Evolutionary conservation across 2,113 vertebrate genomes (phyloP).

Genomic region (Phrynosoma blainvillii): DNA sequence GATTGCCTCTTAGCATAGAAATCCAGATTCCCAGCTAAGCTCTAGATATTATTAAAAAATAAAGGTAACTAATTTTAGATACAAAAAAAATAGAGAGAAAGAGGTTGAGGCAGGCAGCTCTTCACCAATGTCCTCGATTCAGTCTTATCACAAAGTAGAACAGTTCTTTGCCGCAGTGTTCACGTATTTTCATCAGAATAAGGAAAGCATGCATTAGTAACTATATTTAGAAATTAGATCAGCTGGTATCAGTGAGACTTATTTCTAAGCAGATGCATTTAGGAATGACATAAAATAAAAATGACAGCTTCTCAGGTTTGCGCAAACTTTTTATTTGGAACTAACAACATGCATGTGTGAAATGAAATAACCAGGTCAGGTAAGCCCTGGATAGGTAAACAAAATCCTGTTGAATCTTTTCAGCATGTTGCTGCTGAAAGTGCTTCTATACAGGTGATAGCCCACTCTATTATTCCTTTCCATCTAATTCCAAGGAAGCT

Average conservation of each 20-base stretch:
- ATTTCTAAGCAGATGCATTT: neutral
- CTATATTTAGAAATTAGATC: neutral
- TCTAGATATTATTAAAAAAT: neutral
- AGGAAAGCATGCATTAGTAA: neutral
- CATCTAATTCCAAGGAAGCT: too few relatives aligned
- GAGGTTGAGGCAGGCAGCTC: neutral
- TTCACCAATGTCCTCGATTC: neutral
- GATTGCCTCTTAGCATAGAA: neutral
- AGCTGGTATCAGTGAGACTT: neutral
- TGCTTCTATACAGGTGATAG: too few relatives aligned
- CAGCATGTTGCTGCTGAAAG: too few relatives aligned
- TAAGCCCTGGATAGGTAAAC: too few relatives aligned
- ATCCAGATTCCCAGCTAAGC: neutral
- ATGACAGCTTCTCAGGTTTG: neutral
- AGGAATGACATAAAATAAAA: neutral
- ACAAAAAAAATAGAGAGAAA: neutral
- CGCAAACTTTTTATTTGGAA: too few relatives aligned
- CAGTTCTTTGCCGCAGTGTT: neutral
- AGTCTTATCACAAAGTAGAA: neutral
- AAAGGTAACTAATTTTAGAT: neutral
- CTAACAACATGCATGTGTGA: too few relatives aligned
- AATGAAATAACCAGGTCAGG: too few relatives aligned
- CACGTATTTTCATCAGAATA: neutral
- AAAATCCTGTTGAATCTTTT: too few relatives aligned
- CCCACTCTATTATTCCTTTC: too few relatives aligned